These are phyloP conservation scores for Melinaea marsaeus DNA, from an alignment of 2,888 invertebrate species.

Conservation along the genomic window DNA sequence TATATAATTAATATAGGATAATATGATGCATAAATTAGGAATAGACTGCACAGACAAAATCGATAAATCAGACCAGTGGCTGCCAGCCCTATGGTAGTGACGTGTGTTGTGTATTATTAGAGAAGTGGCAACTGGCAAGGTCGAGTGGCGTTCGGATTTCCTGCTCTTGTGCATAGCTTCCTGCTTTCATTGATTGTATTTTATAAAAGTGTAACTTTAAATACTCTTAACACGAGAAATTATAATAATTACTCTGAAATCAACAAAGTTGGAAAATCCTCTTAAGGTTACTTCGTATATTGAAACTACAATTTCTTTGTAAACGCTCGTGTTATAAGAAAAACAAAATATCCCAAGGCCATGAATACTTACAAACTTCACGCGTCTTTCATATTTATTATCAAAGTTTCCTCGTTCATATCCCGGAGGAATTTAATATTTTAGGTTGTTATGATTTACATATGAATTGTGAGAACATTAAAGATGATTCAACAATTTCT, in stretches of 20 bases:
- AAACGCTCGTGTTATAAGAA: not conserved
- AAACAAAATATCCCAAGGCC: not conserved
- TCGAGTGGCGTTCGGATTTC: slow-evolving; percentile 33
- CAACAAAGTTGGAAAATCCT: too few species aligned
- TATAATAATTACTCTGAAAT: too few species aligned
- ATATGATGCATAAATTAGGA: not conserved
- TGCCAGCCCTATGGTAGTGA: slow-evolving; percentile 10
- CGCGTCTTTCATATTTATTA: not conserved
- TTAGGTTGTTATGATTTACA: not conserved
- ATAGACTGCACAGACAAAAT: not conserved
- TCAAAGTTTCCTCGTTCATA: not conserved
- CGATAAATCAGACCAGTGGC: not conserved
- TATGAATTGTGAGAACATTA: too few species aligned
- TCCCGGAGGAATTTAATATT: not conserved
- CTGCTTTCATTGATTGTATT: slow-evolving; percentile 29
- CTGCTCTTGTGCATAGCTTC: slow-evolving; percentile 33
- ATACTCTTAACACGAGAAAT: too few species aligned
- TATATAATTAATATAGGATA: too few species aligned
- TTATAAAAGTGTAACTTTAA: not conserved
- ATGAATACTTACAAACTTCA: not conserved
- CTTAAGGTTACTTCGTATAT: too few species aligned
- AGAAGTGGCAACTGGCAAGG: slow-evolving; percentile 29
- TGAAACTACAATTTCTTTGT: not conserved
- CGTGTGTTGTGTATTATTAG: slow-evolving; percentile 27
- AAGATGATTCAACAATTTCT: too few species aligned